Evolutionary conservation across 2,888 invertebrate genomes (phyloP).

Genomic region (Ecdyonurus torrentis): DNA sequence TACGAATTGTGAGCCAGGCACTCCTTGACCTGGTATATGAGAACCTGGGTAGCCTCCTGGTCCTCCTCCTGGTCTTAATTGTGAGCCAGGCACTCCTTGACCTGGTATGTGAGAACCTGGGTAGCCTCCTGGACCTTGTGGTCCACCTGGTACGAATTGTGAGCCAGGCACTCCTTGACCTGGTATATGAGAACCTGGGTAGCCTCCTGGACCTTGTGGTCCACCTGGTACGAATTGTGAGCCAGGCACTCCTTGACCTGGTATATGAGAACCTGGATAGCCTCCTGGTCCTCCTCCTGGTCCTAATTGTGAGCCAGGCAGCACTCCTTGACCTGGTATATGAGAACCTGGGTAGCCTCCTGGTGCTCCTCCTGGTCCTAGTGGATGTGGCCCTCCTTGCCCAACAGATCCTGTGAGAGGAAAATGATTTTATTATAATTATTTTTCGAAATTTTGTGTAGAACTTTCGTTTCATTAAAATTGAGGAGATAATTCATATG

Average conservation of each 20-base stretch:
- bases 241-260: slow-evolving; percentile 12
- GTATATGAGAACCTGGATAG: slow-evolving; percentile 4
- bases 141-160: background rate
- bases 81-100: background rate
- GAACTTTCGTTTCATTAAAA: too few relatives aligned
- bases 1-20: too few relatives aligned
- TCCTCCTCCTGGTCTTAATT: too few relatives aligned
- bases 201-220: slow-evolving; percentile 12
- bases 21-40: too few relatives aligned
- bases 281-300: background rate
- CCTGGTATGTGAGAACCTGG: background rate
- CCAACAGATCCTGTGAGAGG: too few relatives aligned
- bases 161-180: background rate
- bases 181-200: slow-evolving; percentile 6
- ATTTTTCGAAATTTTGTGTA: too few relatives aligned
- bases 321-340: background rate
- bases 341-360: slow-evolving; percentile 12
- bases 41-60: background rate
- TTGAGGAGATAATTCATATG: too few relatives aligned
- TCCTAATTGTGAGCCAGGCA: background rate
- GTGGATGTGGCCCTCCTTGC: slow-evolving; percentile 3
- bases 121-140: background rate
- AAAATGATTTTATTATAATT: too few relatives aligned
- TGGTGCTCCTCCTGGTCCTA: background rate
- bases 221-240: slow-evolving; percentile 4